A percentile compares a stretch with the other conserved stretches of the same genome.
phyloP scores from a whole-genome alignment of 2,888 invertebrate species.

The Erannis defoliaria region DNA sequence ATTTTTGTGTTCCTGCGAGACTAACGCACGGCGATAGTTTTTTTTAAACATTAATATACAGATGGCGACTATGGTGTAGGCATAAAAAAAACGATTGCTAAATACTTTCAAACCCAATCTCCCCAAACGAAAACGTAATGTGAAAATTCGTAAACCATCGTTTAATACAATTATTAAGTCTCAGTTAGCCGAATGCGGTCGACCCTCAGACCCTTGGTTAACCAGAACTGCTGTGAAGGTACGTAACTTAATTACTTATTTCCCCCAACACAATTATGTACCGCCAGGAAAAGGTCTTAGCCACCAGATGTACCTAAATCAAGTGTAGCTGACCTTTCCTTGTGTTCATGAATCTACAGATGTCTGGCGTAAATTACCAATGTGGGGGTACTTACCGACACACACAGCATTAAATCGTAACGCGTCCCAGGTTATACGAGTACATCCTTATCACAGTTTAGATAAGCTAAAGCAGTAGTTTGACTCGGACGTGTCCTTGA shows the following conservation, averaged over 20 bases:
- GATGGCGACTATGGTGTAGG: too few relatives aligned
- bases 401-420: slow-evolving; percentile 28
- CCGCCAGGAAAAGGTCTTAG: slow-evolving; percentile 29
- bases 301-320: slow-evolving; percentile 32
- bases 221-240: slow-evolving; percentile 32
- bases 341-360: slow-evolving; percentile 31
- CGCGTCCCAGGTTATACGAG: slow-evolving; percentile 26
- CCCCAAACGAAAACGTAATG: slow-evolving; percentile 9
- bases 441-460: too few relatives aligned
- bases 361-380: slow-evolving; percentile 35
- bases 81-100: neutral
- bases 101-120: neutral
- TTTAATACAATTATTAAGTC: slow-evolving; percentile 22
- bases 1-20: too few relatives aligned
- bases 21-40: too few relatives aligned
- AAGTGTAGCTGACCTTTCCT: slow-evolving; percentile 31
- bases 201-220: slow-evolving; percentile 32
- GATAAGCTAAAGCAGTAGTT: too few relatives aligned
- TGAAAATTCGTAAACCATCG: slow-evolving; percentile 20
- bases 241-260: slow-evolving; percentile 37
- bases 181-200: slow-evolving; percentile 20
- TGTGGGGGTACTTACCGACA: slow-evolving; percentile 26
- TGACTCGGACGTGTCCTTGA: too few relatives aligned
- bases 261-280: slow-evolving; percentile 32
- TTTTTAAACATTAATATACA: too few relatives aligned